These are phyloP conservation scores for Palythoa grandis DNA, from an alignment of 92 coral and sea anemone genomes.

Conservation along the genomic window DNA sequence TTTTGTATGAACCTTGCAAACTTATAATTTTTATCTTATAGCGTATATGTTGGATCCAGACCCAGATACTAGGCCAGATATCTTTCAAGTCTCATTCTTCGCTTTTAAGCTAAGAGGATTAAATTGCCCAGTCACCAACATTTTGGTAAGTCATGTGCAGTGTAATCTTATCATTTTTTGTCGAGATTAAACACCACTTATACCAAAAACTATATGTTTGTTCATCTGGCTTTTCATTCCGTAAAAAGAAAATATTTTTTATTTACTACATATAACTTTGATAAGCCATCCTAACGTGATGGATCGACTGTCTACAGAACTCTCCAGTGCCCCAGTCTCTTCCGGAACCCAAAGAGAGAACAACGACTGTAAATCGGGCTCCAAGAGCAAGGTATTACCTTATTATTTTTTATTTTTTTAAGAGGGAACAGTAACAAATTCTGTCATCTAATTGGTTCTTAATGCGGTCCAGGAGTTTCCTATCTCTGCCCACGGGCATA, in stretches of 20 bases:
- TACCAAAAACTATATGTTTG: too few relatives aligned
- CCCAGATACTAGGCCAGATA: conserved; percentile 91
- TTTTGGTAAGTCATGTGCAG: conserved; percentile 52
- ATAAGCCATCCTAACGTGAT: neutral
- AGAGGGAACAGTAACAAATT: too few relatives aligned
- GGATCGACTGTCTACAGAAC: conserved; percentile 48
- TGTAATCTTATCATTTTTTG: too few relatives aligned
- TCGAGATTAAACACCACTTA: too few relatives aligned
- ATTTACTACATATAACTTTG: too few relatives aligned
- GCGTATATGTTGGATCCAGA: conserved; percentile 90
- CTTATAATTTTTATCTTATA: conserved; percentile 6
- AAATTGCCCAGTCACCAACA: conserved; percentile 83
- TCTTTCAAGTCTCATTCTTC: conserved; percentile 83
- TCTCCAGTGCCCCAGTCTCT: conserved; percentile 62
- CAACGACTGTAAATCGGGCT: conserved; percentile 55
- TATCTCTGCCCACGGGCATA: too few relatives aligned
- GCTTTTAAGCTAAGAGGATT: conserved; percentile 87
- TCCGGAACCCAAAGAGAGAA: conserved; percentile 75
- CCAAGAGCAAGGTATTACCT: conserved; percentile 61
- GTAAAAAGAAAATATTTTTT: too few relatives aligned
- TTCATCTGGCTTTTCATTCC: too few relatives aligned
- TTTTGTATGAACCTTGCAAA: too few relatives aligned
- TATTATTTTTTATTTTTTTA: neutral
- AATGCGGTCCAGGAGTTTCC: too few relatives aligned
- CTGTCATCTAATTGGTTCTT: too few relatives aligned